These are phyloP conservation scores for Dendropsophus ebraccatus DNA, from an alignment of 2,113 vertebrate species.

Conservation along the genomic window DNA sequence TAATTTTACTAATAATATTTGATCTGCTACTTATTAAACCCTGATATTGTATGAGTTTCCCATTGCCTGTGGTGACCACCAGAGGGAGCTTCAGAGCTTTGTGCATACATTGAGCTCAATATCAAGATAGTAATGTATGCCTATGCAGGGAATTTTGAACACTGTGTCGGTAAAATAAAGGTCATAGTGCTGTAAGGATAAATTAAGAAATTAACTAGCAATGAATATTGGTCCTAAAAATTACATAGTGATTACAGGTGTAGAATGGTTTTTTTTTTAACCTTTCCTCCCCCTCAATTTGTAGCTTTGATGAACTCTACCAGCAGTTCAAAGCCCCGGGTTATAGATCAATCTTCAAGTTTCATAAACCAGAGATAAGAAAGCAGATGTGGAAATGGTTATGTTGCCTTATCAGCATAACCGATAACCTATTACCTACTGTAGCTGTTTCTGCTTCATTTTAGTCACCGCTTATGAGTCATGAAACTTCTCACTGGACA, in stretches of 20 bases:
- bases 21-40: too few species aligned
- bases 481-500: neutral
- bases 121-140: too few species aligned
- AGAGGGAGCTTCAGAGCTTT: too few species aligned
- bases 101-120: too few species aligned
- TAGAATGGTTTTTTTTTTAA: neutral
- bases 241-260: neutral
- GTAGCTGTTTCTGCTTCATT: neutral
- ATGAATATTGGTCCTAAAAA: too few species aligned
- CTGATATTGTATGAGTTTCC: too few species aligned
- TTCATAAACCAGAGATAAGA: slow-evolving; percentile 27
- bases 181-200: too few species aligned
- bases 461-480: slow-evolving; percentile 7
- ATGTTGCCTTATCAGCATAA: slow-evolving; percentile 29
- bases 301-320: slow-evolving; percentile 20
- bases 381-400: slow-evolving; percentile 42
- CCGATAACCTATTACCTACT: slow-evolving; percentile 4
- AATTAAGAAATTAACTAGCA: neutral
- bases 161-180: too few species aligned
- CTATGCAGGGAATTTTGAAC: too few species aligned
- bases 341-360: slow-evolving; percentile 6
- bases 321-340: slow-evolving; percentile 20
- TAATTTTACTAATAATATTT: too few species aligned
- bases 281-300: neutral
- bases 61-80: too few species aligned